Evolutionary conservation across 2,113 vertebrate genomes (phyloP).

Genomic region (Engraulis encrasicolus): DNA sequence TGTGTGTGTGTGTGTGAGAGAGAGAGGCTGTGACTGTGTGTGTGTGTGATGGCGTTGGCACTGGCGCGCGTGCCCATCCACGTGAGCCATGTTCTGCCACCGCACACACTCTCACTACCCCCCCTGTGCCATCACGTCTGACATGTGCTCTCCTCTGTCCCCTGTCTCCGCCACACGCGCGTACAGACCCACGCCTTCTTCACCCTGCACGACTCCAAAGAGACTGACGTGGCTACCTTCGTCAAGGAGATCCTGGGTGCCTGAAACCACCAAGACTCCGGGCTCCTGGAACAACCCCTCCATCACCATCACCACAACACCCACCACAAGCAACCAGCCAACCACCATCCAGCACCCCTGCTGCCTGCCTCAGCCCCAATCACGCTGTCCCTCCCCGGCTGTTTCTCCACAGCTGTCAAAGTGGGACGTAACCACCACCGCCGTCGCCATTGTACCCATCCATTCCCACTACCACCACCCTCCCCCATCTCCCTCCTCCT

Average conservation of each 20-base stretch:
- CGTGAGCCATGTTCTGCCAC: background rate
- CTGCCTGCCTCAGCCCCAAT: background rate
- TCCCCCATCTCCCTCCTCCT: no score
- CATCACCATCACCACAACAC: conserved; percentile 32
- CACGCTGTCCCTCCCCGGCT: background rate
- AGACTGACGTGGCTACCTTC: conserved; percentile 94
- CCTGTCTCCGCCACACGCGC: no score
- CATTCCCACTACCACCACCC: no score
- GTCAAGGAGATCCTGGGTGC: conserved; percentile 92
- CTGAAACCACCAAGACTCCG: conserved; percentile 65
- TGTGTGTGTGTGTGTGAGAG: no score
- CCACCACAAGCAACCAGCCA: background rate
- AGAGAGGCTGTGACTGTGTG: no score
- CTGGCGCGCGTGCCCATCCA: background rate
- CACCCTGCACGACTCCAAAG: conserved; percentile 93
- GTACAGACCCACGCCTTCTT: conserved; percentile 94
- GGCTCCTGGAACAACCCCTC: background rate
- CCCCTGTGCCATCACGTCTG: background rate
- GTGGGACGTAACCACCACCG: background rate
- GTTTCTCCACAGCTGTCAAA: background rate
- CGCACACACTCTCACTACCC: background rate
- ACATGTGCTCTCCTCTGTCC: conserved; percentile 44
- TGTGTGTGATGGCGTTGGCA: no score
- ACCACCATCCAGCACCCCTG: background rate
- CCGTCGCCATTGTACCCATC: no score